Base-by-base conservation (phyloP, 1,140 invertebrate species). In the Tetragonula clypearis region DNA sequence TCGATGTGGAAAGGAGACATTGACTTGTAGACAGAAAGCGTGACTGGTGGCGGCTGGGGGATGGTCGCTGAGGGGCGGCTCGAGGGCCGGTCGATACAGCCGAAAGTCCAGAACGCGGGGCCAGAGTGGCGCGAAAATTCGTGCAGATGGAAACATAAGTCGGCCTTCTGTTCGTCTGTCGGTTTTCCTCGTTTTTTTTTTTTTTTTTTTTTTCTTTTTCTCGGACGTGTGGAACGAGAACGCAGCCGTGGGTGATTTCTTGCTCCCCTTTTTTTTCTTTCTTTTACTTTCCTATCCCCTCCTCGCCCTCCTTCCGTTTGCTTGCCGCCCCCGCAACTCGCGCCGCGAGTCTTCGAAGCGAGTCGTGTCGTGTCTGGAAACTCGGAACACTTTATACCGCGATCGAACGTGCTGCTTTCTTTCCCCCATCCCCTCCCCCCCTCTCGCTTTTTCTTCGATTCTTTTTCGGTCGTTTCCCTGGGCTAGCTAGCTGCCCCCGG, bases 21-120 rank as follows among this genome's bases (percentile, higher is more conserved):
- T 76, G 81, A 83, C 75, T 86, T 68, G 78, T 62, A 87, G 82
- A 88, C 87, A 74, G 77, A 77, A 82, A 66, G 69, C 35, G 86
- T 73, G 76, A 87, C 85, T 75, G 74, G 76, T 58, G 68, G 74
- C 2, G 17, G 72, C 53, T 26, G 60, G 56, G 69, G 73, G 60
- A 26, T 35, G 87, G 49, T 53, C 35, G 35, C 35, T 35, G 78
- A 35, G 55, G 87, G 87, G 73, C 71, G 82, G 76, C 91, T 89
- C 71, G 86, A 89, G 86, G 86, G 79, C 86, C 87, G 92, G 92
- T 93, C 93, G 92, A 93, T 93, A 93, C 92, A 93, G 92, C 92
- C 91, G 87, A 92, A 93, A 92, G 90, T 91, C 90, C 89, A 92
- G 91, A 91, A 86, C 84, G 88, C 60, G 75, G 75, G 79, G 86